A percentile compares a stretch with the other conserved stretches of the same genome.
These are phyloP conservation scores for Metalampra italica DNA, from an alignment of 2,888 invertebrate species.

Conservation along the genomic window DNA sequence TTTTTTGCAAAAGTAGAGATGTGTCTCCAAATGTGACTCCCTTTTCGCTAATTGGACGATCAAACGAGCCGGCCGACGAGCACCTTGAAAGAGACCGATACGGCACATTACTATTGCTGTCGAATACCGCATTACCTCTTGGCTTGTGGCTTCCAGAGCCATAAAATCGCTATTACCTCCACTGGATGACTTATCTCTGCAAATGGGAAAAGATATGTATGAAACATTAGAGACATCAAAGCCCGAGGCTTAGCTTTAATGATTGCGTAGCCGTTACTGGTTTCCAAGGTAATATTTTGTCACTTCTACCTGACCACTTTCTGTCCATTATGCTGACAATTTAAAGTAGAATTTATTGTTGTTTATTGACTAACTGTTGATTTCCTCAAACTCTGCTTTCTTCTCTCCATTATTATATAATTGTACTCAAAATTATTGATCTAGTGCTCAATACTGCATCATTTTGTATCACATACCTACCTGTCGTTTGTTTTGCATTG, in stretches of 20 bases:
- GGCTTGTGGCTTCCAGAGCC: constrained; percentile 21
- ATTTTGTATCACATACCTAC: not conserved
- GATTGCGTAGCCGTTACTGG: constrained; percentile 5
- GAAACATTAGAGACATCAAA: constrained; percentile 25
- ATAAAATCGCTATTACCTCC: constrained; percentile 35
- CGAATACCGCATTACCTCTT: constrained; percentile 18
- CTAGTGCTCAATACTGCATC: not conserved
- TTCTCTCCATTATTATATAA: no score
- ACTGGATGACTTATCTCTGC: constrained; percentile 37
- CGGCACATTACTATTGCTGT: constrained; percentile 33
- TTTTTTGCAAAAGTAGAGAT: constrained; percentile 4
- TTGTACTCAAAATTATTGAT: no score
- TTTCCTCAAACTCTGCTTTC: no score
- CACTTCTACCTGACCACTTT: no score
- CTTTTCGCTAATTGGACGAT: constrained; percentile 49
- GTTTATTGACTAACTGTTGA: no score
- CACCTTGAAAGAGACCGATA: constrained; percentile 25
- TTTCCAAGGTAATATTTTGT: not conserved
- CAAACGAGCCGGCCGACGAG: constrained; percentile 43
- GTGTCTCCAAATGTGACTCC: constrained; percentile 24
- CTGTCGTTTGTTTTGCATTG: constrained; percentile 31
- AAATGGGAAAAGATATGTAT: constrained; percentile 37
- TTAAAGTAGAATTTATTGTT: no score
- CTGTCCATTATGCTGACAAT: no score
- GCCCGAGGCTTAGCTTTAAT: constrained; percentile 24